phyloP scores from a whole-genome alignment of 2,113 vertebrate genomes.

The Pantherophis guttatus region DNA sequence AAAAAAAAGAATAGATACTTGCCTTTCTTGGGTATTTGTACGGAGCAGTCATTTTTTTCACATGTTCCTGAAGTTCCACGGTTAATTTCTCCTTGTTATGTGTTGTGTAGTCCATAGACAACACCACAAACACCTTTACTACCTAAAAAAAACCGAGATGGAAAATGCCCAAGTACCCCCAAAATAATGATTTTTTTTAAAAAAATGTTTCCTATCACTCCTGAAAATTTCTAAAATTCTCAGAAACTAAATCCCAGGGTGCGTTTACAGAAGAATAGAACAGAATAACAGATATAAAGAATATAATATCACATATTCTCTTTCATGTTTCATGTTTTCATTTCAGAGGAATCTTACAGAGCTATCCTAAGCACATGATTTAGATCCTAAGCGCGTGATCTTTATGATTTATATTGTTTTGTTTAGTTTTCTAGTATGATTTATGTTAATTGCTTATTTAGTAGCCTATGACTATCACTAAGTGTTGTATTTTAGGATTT shows the following conservation, averaged over 20 bases:
- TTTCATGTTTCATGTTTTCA: background rate
- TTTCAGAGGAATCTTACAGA: background rate
- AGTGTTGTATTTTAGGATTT: too few relatives aligned
- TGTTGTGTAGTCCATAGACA: slow-evolving; percentile 67
- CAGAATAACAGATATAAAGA: background rate
- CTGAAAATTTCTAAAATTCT: background rate
- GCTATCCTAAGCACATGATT: background rate
- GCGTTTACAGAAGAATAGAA: background rate
- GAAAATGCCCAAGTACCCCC: background rate
- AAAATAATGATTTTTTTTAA: background rate
- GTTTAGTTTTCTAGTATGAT: too few relatives aligned
- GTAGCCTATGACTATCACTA: too few relatives aligned
- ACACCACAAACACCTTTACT: slow-evolving; percentile 83
- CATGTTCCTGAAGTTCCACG: slow-evolving; percentile 77
- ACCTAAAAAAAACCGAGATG: slow-evolving; percentile 64
- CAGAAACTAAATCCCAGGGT: background rate
- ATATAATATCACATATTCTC: background rate
- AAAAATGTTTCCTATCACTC: background rate
- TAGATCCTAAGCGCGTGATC: background rate
- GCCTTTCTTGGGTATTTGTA: slow-evolving; percentile 89
- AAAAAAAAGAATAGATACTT: slow-evolving; percentile 33
- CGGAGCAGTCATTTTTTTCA: slow-evolving; percentile 82
- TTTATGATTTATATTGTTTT: too few relatives aligned
- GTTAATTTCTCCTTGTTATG: slow-evolving; percentile 64
- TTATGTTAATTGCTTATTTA: too few relatives aligned